Base-by-base conservation (phyloP, 2,797 vertebrate species). In the Microchirus variegatus region DNA sequence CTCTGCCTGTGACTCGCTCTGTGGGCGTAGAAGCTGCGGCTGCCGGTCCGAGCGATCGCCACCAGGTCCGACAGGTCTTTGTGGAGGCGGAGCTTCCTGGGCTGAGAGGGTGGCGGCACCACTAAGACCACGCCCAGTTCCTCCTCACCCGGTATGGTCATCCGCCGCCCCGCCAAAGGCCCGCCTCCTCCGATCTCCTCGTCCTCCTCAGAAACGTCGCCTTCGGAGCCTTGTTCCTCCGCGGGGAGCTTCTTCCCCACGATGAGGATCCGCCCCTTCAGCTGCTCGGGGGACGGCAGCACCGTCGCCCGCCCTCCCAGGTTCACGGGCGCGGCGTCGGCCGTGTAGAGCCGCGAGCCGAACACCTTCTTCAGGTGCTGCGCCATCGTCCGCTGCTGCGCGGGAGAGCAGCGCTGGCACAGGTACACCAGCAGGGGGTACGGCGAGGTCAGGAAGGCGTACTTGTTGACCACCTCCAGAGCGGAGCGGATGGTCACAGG, bases 171-270 rank as follows among this genome's bases (percentile, higher is more conserved):
- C 5, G 93, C 93, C 57, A 93, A 59, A 16, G 92, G 92, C 5
- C 91, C 92, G 0, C 93, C 91, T 4, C 92, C 93, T 31, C 91
- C 93, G 0, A 95, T 95, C 84, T 98, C 97, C 75, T 99, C 97
- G 0, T 99, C 97, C 82, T 99, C 98, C 67, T 99, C 97, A 0
- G 96, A 97, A 16, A 99, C 94, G 56, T 99, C 97, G 46, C 97
- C 96, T n/a, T 99, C 97, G 5, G 94, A 92, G 18, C 92, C 81
- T 2, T 94, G 91, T 17, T 94, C 88, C 48, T 95, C 91, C 0
- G 78, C 82, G 9, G 94, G 92, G 4, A 99, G 81, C 62, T 96
- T 98, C 84, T 97, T 99, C 49, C 95, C 97, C 71, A 98, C 95
- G 15, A 99, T 75, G 0, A 99, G 90, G 73, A 99, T 90, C 70